A percentile compares a stretch with the other conserved stretches of the same genome.
Conservation (phyloP, 2,888 invertebrate species). For the Melolontha melolontha region DNA sequence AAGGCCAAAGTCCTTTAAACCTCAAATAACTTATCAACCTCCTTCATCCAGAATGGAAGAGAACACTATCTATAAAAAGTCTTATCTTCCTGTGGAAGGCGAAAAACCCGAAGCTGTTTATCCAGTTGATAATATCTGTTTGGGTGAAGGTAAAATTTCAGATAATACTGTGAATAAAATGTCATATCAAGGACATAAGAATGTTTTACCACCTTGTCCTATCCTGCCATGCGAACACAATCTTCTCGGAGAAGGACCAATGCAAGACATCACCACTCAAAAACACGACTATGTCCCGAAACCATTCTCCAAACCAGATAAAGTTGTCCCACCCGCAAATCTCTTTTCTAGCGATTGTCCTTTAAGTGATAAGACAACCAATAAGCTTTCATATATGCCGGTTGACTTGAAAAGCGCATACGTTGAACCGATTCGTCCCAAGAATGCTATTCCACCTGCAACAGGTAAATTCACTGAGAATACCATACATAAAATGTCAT, state of each 20-base stretch:
- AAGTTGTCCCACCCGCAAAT: conserved; percentile 60
- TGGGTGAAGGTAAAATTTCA: conserved; percentile 65
- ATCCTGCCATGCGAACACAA: conserved; percentile 74
- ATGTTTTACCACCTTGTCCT: conserved; percentile 68
- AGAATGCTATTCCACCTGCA: conserved; percentile 55
- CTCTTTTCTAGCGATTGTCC: conserved; percentile 62
- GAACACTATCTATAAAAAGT: conserved; percentile 75
- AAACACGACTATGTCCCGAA: conserved; percentile 80
- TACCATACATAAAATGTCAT: conserved; percentile 65
- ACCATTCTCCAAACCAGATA: conserved; percentile 67
- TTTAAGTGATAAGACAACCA: conserved; percentile 69
- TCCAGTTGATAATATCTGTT: conserved; percentile 63
- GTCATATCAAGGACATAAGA: conserved; percentile 69
- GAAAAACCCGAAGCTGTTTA: conserved; percentile 58
- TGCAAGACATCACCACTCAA: conserved; percentile 79
- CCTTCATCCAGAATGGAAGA: conserved; percentile 71
- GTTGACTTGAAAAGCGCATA: conserved; percentile 60
- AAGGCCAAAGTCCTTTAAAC: conserved; percentile 71
- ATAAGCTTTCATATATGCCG: conserved; percentile 70
- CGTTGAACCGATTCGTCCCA: conserved; percentile 57
- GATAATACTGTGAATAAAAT: conserved; percentile 71
- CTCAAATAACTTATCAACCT: conserved; percentile 69
- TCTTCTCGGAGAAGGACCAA: conserved; percentile 74
- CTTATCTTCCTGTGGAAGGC: conserved; percentile 70
- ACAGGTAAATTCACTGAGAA: conserved; percentile 60